Percentiles rank a stretch among this genome's conserved stretches.
Evolutionary conservation across 1,140 invertebrate species (phyloP).

Genomic region (Eubasilissa regina): DNA sequence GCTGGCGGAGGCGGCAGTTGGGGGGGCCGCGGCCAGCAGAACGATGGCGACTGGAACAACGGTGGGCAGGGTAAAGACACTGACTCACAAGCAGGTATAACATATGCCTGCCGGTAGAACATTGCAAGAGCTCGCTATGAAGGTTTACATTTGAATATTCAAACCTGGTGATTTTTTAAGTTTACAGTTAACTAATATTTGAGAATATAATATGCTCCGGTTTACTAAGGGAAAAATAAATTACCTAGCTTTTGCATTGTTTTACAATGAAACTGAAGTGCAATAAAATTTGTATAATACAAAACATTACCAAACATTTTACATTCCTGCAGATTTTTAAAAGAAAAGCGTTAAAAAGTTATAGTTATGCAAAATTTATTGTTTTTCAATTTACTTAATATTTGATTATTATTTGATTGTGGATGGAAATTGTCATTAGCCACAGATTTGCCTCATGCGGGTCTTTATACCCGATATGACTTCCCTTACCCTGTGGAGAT

Average conservation of each 20-base stretch:
- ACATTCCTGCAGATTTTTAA: neutral
- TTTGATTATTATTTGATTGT: neutral
- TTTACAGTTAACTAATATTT: too few species aligned
- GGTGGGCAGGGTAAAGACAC: slow-evolving; percentile 54
- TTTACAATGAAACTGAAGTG: neutral
- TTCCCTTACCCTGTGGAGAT: slow-evolving; percentile 58
- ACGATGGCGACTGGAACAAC: slow-evolving; percentile 62
- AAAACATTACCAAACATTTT: neutral
- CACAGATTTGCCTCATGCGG: slow-evolving; percentile 56
- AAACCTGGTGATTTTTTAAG: too few species aligned
- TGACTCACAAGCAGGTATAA: slow-evolving; percentile 42
- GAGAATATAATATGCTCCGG: too few species aligned
- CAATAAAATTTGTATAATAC: neutral
- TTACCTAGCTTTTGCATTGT: slow-evolving; percentile 36
- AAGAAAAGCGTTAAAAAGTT: too few species aligned
- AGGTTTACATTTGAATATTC: neutral
- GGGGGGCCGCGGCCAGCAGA: slow-evolving; percentile 62
- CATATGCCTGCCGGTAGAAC: slow-evolving; percentile 26
- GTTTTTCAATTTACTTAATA: neutral
- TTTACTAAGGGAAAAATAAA: neutral
- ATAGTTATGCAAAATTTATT: neutral
- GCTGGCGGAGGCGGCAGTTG: slow-evolving; percentile 56
- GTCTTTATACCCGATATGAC: slow-evolving; percentile 43
- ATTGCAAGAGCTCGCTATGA: slow-evolving; percentile 53
- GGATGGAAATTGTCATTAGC: neutral